A percentile compares a stretch with the other conserved stretches of the same genome.
Conservation (phyloP, 2,888 invertebrate genomes). For the Oegoconia quadripuncta region DNA sequence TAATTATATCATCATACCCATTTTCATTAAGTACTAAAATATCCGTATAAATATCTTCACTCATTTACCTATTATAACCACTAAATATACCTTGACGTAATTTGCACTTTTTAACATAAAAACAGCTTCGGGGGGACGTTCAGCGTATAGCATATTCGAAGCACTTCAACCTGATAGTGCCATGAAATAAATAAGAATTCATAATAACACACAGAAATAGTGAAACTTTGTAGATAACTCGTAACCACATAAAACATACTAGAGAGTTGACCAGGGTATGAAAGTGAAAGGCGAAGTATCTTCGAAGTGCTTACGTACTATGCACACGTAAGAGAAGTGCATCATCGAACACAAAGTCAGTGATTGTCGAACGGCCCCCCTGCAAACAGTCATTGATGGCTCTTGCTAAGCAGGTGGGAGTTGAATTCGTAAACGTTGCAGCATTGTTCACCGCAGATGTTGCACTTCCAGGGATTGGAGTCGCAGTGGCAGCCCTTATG, state of each 20-base stretch:
- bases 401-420: conserved; percentile 95
- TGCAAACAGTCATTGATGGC: conserved; percentile 87
- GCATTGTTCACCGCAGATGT: conserved; percentile 97
- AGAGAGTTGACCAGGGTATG: conserved; percentile 18
- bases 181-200: background rate
- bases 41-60: conserved; percentile 69
- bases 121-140: conserved; percentile 76
- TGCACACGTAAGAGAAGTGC: conserved; percentile 55
- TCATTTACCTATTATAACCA: conserved; percentile 60
- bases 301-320: conserved; percentile 64
- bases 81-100: conserved; percentile 66
- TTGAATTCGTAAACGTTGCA: conserved; percentile 98
- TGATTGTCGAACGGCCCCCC: conserved; percentile 68
- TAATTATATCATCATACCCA: conserved; percentile 44
- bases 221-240: background rate
- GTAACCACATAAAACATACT: too few species aligned
- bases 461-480: conserved; percentile 97
- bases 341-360: conserved; percentile 49
- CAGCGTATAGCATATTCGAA: conserved; percentile 68
- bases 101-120: conserved; percentile 66
- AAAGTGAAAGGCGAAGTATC: conserved; percentile 39
- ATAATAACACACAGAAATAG: background rate
- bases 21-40: conserved; percentile 67
- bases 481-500: conserved; percentile 99
- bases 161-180: conserved; percentile 44